Base-by-base conservation (phyloP, 2,888 invertebrate genomes). In the Drosophila lutescens region DNA sequence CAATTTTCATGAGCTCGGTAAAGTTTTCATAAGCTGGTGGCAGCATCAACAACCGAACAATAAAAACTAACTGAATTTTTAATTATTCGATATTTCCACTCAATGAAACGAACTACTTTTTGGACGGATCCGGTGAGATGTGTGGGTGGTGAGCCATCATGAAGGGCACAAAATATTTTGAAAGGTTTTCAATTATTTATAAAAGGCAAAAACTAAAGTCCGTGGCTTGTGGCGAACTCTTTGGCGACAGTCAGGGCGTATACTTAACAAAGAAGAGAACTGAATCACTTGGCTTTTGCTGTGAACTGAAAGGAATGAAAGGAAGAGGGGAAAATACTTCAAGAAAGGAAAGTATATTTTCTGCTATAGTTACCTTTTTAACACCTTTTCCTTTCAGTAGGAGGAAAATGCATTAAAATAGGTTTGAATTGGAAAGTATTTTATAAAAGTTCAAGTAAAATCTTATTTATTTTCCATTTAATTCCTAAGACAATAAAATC, bases 21-120 rank as follows among this genome's bases (percentile, higher is more conserved):
- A 71, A 71, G 70, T 71, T 71, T 55, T 56, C 70, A 71, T 71
- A 71, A 71, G 69, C 69, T 47, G 69, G 41, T 47, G 53, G 44
- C 51, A 46, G 58, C 54, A 50, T 30, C 56, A 70, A 51, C 63
- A 70, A 36, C 44, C 78, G 61, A 86, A 77, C 86, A 86, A 76
- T 76, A 83, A 82, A 76, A 85, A 79, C 86, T 72, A 85, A 77
- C 86, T 79, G 79, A 67, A 82, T 85, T 85, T 87, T 85, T 85
- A 85, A 85, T 85, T 85, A 71, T 80, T 80, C 65, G 65, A 72
- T 74, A 69, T 70, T 76, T 71, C 55, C 71, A 63, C 66, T 72
- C 72, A 78, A 78, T 71, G 57, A 65, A 71, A 59, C 44, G 40
- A 58, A 70, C 61, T 49, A 60, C 44, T 65, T 46, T 47, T 34